Conservation (phyloP, 2,888 invertebrate species). For the Graphium colonna region DNA sequence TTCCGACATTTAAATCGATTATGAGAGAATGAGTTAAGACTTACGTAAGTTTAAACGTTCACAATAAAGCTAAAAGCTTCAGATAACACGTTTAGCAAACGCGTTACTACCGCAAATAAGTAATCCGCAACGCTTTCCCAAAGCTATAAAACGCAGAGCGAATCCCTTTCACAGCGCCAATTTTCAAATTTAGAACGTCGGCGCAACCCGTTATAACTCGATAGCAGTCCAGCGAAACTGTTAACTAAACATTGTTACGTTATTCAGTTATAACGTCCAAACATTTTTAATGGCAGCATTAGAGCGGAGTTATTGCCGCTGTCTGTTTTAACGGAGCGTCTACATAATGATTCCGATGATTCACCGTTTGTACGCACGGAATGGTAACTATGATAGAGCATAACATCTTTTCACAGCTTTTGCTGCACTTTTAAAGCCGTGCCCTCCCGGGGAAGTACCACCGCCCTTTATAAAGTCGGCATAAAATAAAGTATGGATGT, state of each 20-base stretch:
- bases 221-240: not conserved
- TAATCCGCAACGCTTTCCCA: constrained; percentile 3
- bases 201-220: constrained; percentile 3
- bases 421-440: too few species aligned
- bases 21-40: too few species aligned
- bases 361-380: constrained; percentile 5
- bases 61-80: too few species aligned
- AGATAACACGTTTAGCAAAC: too few species aligned
- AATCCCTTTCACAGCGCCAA: too few species aligned
- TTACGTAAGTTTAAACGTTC: too few species aligned
- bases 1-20: too few species aligned
- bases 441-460: too few species aligned
- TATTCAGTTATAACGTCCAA: constrained; percentile 16
- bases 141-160: not conserved
- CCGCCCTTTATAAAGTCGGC: too few species aligned
- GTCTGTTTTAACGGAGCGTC: constrained; percentile 18
- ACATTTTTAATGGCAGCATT: constrained; percentile 21
- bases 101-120: not conserved
- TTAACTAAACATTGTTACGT: constrained; percentile 13
- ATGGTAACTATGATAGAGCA: constrained; percentile 8
- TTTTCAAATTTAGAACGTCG: constrained; percentile 11
- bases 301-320: constrained; percentile 13
- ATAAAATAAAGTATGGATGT: too few species aligned
- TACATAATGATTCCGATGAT: constrained; percentile 18
- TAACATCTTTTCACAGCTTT: too few species aligned